These are phyloP conservation scores for Cephalophus harveyi DNA, from an alignment of 2,113 vertebrate genomes.

Conservation along the genomic window DNA sequence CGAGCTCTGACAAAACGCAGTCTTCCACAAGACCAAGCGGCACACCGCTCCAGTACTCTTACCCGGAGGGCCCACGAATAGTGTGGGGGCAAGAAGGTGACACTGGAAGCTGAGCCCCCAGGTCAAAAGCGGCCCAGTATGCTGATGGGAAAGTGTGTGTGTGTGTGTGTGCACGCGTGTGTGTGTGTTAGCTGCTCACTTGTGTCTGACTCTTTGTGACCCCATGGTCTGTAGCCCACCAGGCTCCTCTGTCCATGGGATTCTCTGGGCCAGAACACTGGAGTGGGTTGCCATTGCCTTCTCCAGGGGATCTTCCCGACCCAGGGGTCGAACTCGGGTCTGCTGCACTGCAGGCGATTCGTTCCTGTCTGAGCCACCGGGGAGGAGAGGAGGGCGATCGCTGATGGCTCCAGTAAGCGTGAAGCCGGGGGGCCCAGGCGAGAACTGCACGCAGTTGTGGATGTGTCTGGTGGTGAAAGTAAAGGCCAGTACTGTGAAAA, in stretches of 20 bases:
- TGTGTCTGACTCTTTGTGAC: too few species aligned
- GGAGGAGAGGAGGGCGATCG: background rate
- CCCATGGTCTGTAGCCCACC: too few species aligned
- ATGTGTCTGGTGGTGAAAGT: background rate
- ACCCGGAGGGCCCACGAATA: accelerated
- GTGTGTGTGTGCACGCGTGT: too few species aligned
- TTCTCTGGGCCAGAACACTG: too few species aligned
- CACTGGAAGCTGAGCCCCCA: background rate
- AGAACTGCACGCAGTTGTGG: accelerated
- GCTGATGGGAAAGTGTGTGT: background rate
- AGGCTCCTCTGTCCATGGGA: too few species aligned
- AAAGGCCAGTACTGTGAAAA: background rate
- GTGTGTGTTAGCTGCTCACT: too few species aligned
- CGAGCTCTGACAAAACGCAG: background rate
- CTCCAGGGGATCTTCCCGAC: too few species aligned
- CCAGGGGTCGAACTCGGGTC: background rate
- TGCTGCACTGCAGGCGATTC: background rate
- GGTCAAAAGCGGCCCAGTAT: accelerated
- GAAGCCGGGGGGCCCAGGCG: too few species aligned
- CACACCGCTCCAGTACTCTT: accelerated
- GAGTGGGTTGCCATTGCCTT: too few species aligned
- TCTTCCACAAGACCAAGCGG: background rate
- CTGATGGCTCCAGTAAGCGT: background rate
- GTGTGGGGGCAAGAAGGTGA: background rate
- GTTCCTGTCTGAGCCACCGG: background rate